phyloP scores from a whole-genome alignment of 1,140 invertebrate species.

The Chironomus striatipennis region DNA sequence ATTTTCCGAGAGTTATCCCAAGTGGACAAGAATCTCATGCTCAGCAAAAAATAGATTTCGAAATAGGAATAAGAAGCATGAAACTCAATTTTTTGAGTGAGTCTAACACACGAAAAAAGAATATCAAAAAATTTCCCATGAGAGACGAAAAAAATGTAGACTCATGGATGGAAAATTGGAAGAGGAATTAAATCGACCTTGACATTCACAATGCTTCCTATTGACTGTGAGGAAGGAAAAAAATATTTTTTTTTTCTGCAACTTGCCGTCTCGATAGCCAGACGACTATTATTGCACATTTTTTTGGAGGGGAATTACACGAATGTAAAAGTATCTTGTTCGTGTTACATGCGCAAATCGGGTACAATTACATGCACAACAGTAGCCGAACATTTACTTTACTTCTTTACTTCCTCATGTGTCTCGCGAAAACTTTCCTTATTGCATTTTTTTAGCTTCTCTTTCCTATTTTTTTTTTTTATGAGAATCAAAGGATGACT shows the following conservation, averaged over 20 bases:
- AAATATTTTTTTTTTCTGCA: not conserved
- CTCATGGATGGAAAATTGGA: not conserved
- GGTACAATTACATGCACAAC: not conserved
- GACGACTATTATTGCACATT: not conserved
- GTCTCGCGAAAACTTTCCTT: not conserved
- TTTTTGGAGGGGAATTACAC: not conserved
- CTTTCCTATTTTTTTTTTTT: not conserved
- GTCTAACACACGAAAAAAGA: too few relatives aligned
- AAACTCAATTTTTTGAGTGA: too few relatives aligned
- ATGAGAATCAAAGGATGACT: not conserved
- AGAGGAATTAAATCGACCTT: not conserved
- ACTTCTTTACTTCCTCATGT: not conserved
- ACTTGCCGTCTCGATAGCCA: not conserved
- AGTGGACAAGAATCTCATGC: too few relatives aligned
- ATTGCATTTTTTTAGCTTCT: not conserved
- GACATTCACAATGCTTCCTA: constrained; percentile 1
- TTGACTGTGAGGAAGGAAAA: not conserved
- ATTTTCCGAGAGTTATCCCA: too few relatives aligned
- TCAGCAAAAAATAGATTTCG: too few relatives aligned
- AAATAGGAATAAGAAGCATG: too few relatives aligned
- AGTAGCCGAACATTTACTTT: not conserved
- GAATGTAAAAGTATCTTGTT: not conserved
- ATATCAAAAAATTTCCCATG: not conserved
- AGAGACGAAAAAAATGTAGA: not conserved
- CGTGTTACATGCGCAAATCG: not conserved